Evolutionary conservation across 2,797 vertebrate species (phyloP).

Genomic region (Chromobotia macracanthus): DNA sequence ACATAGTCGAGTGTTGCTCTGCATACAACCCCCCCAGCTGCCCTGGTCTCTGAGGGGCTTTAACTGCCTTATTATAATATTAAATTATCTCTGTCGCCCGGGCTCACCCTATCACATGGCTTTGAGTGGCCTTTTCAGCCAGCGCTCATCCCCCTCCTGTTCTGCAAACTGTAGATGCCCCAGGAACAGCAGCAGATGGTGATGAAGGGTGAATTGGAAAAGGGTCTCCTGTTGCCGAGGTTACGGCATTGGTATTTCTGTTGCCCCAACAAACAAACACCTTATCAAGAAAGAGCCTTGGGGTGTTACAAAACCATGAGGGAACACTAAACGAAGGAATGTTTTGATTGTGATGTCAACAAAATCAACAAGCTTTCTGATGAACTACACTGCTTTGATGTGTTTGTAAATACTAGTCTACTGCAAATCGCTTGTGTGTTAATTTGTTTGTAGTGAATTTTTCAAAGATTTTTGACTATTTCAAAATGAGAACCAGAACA

Average conservation of each 20-base stretch:
- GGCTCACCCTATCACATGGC: constrained; percentile 63
- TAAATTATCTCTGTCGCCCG: constrained; percentile 49
- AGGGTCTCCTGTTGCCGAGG: constrained; percentile 57
- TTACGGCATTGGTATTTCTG: constrained; percentile 47
- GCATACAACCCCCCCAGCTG: constrained; percentile 28
- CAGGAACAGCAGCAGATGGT: constrained; percentile 73
- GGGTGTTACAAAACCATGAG: constrained; percentile 9
- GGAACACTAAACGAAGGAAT: not conserved
- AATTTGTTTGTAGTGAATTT: not conserved
- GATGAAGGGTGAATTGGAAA: constrained; percentile 55
- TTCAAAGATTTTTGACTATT: not conserved
- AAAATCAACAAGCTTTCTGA: constrained; percentile 14
- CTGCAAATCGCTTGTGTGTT: not conserved
- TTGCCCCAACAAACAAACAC: constrained; percentile 52
- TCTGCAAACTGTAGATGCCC: constrained; percentile 54
- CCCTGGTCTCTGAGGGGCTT: constrained; percentile 28
- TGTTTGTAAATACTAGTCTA: constrained; percentile 20
- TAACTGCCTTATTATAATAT: constrained; percentile 59
- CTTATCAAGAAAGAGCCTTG: constrained; percentile 41
- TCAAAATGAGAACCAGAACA: not conserved
- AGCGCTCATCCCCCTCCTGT: constrained; percentile 32
- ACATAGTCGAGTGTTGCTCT: constrained; percentile 9
- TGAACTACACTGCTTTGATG: not conserved
- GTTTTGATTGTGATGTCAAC: constrained; percentile 45
- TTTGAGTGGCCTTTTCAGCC: constrained; percentile 64